These are phyloP conservation scores for Lochmaea crataegi DNA, from an alignment of 2,888 invertebrate genomes.

Conservation along the genomic window DNA sequence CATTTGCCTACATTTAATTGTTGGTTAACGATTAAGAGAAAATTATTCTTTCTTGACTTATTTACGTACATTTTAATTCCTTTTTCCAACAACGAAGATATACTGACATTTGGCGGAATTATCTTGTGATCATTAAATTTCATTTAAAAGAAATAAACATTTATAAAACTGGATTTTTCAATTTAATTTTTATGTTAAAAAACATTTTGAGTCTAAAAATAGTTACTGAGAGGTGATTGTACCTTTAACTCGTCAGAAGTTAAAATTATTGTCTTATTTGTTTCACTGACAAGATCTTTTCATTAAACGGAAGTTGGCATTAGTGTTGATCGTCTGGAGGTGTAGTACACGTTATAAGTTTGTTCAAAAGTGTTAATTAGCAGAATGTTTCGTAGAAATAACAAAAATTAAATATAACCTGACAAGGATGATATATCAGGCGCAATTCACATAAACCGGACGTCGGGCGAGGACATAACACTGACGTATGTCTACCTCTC, in stretches of 20 bases:
- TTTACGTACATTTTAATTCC: no score
- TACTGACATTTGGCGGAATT: no score
- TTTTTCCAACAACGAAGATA: no score
- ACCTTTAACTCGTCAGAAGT: neutral
- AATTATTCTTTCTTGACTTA: no score
- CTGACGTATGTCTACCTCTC: no score
- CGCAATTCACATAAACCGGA: neutral
- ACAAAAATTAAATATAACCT: neutral
- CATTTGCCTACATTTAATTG: no score
- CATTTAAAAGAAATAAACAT: neutral
- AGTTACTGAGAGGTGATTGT: conserved; percentile 9
- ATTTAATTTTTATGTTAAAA: conserved; percentile 4
- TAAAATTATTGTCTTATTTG: neutral
- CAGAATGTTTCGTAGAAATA: neutral
- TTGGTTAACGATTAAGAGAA: no score
- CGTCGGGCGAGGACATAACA: no score
- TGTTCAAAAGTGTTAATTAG: neutral
- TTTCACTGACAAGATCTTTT: neutral
- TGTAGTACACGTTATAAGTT: neutral
- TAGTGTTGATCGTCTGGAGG: neutral
- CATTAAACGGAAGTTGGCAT: neutral
- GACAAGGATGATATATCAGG: neutral
- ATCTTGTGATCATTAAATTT: no score
- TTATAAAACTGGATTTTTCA: neutral
- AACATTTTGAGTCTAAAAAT: conserved; percentile 6